Conservation (phyloP, 1,140 invertebrate species). For the Eufriesea mexicana region DNA sequence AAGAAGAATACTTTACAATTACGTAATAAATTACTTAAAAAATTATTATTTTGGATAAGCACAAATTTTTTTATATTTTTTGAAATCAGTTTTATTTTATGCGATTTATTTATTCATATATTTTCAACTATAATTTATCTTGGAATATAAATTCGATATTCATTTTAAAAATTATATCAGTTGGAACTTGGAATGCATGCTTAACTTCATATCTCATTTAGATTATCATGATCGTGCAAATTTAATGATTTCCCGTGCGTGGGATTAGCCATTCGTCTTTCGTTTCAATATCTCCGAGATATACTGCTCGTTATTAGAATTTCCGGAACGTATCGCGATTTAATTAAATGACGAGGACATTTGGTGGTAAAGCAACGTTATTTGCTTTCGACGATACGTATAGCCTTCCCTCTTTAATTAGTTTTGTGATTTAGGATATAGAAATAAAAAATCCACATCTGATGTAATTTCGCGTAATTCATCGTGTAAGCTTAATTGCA, state of each 20-base stretch:
- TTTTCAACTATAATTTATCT: too few relatives aligned
- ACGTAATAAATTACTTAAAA: too few relatives aligned
- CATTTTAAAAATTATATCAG: too few relatives aligned
- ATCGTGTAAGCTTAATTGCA: neutral
- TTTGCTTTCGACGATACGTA: neutral
- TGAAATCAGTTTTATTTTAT: too few relatives aligned
- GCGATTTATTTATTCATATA: too few relatives aligned
- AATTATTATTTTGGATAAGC: too few relatives aligned
- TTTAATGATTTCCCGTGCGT: neutral
- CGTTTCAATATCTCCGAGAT: neutral
- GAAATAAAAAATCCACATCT: too few relatives aligned
- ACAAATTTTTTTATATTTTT: too few relatives aligned
- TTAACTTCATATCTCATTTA: neutral
- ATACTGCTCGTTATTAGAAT: constrained; percentile 12
- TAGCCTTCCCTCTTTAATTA: neutral
- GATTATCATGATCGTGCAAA: neutral
- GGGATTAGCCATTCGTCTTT: neutral
- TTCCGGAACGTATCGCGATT: neutral
- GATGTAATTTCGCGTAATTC: neutral
- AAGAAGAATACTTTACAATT: too few relatives aligned
- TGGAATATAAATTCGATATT: too few relatives aligned
- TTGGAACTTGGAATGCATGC: neutral
- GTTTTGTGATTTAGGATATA: neutral
- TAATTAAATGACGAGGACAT: constrained; percentile 26
- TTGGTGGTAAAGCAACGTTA: neutral